Evolutionary conservation across 2,113 vertebrate species (phyloP).

Genomic region (Pampusana beccarii): DNA sequence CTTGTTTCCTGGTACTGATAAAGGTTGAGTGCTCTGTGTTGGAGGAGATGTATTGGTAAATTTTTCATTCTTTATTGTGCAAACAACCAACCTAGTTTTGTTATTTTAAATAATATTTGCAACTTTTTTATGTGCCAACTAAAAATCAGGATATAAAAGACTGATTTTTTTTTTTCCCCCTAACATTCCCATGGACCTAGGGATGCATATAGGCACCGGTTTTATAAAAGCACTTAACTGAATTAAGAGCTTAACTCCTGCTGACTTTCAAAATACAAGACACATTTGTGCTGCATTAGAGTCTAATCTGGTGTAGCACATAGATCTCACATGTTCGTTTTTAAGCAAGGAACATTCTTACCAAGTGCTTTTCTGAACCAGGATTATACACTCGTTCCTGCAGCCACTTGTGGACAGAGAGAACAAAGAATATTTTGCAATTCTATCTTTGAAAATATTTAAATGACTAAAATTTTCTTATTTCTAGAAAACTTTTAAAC

Average conservation of each 20-base stretch:
- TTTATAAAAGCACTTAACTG: background rate
- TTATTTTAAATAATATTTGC: background rate
- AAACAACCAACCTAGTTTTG: background rate
- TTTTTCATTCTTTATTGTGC: background rate
- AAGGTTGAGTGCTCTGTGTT: background rate
- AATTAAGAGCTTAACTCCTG: slow-evolving; percentile 1
- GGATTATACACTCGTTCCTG: background rate
- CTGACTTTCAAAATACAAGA: background rate
- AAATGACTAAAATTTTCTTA: background rate
- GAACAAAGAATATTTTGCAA: background rate
- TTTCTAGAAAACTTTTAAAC: background rate
- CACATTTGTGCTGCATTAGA: background rate
- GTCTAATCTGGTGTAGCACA: background rate
- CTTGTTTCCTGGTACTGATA: background rate
- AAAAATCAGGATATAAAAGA: background rate
- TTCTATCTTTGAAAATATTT: background rate
- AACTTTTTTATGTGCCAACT: background rate
- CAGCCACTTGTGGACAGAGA: background rate
- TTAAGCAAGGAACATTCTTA: background rate
- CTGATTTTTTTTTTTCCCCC: background rate
- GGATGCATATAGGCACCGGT: background rate
- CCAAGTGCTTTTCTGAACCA: background rate
- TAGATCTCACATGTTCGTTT: background rate
- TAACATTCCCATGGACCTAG: background rate
- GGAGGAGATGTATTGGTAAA: background rate